Evolutionary conservation across 1,140 invertebrate genomes (phyloP), one percentile per base, ranked within the genome.

Genomic region (Lucilia cuprina): DNA sequence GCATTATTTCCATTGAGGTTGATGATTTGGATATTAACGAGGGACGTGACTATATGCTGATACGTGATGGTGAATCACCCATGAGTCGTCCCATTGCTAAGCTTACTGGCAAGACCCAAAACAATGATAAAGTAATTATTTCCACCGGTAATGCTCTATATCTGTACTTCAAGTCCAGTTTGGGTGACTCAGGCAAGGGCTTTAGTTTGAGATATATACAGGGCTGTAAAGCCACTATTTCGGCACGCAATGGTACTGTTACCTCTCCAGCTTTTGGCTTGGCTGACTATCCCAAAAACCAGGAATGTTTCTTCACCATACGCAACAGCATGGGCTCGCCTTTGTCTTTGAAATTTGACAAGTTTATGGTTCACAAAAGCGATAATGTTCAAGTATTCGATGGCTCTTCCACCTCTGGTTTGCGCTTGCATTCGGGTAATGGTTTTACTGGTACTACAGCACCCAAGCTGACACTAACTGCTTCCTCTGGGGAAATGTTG

Each of bases 321-420:
- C 95, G 94, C 85, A 96, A 97, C 89, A 96, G 96, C 0, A 94
- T 94, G 30, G 94, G 95, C 60, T 95, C 96, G 17, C 95, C 97
- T 0, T 91, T 99, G 2, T 98, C 97, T 0, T 91, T 99, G 5
- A 96, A 96, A 90, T 98, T 98, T 87, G 94, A 96, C 86, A 94
- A 95, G 84, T 98, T 98, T 88, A 94, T 95, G 85, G 95, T 99
- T 74, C 96, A 98, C 88, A 93, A 94, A 87, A 96, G 96, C 74
- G 97, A 99, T 89, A 94, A 94, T 85, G 96, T 98, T 9, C 96
- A 97, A 94, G 95, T 98, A 75, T 98, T 95, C 91, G 98, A 99
- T 91, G 97, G 97, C 12, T 93, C 94, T 35, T 97, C 95, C 74
- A 96, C 95, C 0, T 96, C 94, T 88, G 97, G 97, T 9, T 91